Percentiles rank a stretch among this genome's conserved stretches.
Evolutionary conservation across 2,888 invertebrate genomes (phyloP).

Genomic region (Beris morrisii): DNA sequence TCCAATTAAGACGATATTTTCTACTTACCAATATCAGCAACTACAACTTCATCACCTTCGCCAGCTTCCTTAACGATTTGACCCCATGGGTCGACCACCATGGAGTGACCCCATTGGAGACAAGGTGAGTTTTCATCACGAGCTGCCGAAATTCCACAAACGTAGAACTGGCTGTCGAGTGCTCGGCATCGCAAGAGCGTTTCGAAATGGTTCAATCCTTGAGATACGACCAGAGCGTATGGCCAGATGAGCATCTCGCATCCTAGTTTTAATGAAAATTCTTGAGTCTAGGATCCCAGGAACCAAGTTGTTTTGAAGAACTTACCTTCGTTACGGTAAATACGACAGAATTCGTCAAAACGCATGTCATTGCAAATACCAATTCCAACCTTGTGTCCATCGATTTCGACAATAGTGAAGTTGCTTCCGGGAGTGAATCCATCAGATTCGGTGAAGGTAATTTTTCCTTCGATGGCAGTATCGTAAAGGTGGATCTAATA

Average conservation of each 20-base stretch:
- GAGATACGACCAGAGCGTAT: constrained; percentile 92
- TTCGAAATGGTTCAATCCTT: constrained; percentile 93
- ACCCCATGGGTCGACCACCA: constrained; percentile 79
- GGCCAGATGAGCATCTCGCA: constrained; percentile 89
- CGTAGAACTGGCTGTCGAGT: constrained; percentile 86
- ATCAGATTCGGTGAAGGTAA: constrained; percentile 88
- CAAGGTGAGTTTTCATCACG: constrained; percentile 75
- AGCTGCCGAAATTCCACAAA: constrained; percentile 83
- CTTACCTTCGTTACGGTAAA: constrained; percentile 65
- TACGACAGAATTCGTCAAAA: constrained; percentile 83
- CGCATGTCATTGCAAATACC: constrained; percentile 97
- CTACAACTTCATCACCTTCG: constrained; percentile 69
- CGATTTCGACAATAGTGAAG: constrained; percentile 74
- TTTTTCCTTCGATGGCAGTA: constrained; percentile 86
- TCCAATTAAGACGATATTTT: neutral
- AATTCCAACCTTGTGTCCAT: constrained; percentile 75
- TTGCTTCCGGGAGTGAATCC: constrained; percentile 74
- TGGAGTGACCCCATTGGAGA: constrained; percentile 87
- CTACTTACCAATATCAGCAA: constrained; percentile 73
- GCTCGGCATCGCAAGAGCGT: constrained; percentile 79
- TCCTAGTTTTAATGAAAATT: constrained; percentile 56
- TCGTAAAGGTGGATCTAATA: constrained; percentile 88
- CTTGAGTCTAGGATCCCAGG: too few species aligned
- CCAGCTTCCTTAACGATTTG: constrained; percentile 70
- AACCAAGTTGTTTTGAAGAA: neutral